A percentile compares a stretch with the other conserved stretches of the same genome.
These are phyloP conservation scores for Himalopsyche phryganea DNA, from an alignment of 1,140 invertebrate genomes.

Conservation along the genomic window DNA sequence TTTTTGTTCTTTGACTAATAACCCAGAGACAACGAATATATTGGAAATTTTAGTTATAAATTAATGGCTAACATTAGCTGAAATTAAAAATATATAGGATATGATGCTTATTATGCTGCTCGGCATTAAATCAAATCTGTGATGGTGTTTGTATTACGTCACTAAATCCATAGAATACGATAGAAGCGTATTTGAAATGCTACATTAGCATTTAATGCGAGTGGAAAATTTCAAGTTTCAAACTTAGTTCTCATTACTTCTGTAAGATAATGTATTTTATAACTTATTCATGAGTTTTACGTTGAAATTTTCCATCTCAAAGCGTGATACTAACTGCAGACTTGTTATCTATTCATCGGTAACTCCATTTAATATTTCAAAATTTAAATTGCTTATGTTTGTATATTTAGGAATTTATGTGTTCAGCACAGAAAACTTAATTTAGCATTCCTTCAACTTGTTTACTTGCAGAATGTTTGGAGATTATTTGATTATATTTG, in stretches of 20 bases:
- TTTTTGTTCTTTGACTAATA: too few relatives aligned
- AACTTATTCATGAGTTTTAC: constrained; percentile 29
- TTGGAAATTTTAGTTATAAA: too few relatives aligned
- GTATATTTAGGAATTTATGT: constrained; percentile 1
- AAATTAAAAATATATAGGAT: too few relatives aligned
- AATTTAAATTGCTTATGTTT: constrained; percentile 27
- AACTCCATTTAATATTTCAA: constrained; percentile 14
- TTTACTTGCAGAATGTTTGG: too few relatives aligned
- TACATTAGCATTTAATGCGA: constrained; percentile 18
- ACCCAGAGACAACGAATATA: too few relatives aligned
- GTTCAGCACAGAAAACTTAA: constrained; percentile 7
- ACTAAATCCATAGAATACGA: background rate
- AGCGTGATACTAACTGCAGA: constrained; percentile 5
- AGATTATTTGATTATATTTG: background rate
- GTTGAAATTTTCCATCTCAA: constrained; percentile 13
- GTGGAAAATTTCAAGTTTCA: constrained; percentile 23
- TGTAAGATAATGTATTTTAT: constrained; percentile 31
- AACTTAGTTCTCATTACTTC: constrained; percentile 29
- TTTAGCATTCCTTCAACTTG: background rate
- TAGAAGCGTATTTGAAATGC: background rate
- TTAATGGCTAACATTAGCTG: too few relatives aligned
- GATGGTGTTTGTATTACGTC: background rate
- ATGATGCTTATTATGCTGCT: too few relatives aligned
- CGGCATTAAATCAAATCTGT: too few relatives aligned
- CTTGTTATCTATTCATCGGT: constrained; percentile 17